These are phyloP conservation scores for Willowsia nigromaculata DNA, from an alignment of 2,888 invertebrate genomes.

Conservation along the genomic window DNA sequence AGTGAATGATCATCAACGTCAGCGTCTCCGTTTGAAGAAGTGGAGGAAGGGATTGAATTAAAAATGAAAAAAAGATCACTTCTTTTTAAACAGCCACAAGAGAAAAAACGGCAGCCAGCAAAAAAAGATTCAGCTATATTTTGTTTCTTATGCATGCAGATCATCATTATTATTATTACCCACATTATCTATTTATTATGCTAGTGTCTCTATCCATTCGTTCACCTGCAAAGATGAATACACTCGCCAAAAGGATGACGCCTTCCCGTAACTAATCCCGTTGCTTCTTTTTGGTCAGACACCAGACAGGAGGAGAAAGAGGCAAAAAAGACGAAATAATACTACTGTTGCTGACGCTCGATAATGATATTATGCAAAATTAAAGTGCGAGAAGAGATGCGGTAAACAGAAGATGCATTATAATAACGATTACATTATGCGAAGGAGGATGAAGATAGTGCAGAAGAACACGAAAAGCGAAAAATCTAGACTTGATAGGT, in stretches of 20 bases:
- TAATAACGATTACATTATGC: slow-evolving; percentile 48
- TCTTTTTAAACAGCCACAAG: not conserved
- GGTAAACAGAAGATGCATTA: not conserved
- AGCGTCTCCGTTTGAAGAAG: not conserved
- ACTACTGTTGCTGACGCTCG: not conserved
- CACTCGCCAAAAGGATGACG: slow-evolving; percentile 23
- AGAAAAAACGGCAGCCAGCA: not conserved
- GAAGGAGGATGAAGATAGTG: slow-evolving; percentile 8
- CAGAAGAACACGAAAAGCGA: slow-evolving; percentile 12
- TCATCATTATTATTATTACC: slow-evolving; percentile 44
- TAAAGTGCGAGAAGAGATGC: slow-evolving; percentile 25
- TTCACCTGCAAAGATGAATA: slow-evolving; percentile 23
- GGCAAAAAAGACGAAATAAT: not conserved
- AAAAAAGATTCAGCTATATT: not conserved
- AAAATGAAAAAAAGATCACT: not conserved
- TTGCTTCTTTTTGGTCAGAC: slow-evolving; percentile 39
- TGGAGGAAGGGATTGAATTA: not conserved
- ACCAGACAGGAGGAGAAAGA: slow-evolving; percentile 39
- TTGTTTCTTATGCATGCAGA: slow-evolving; percentile 20
- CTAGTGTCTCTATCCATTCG: slow-evolving; percentile 4
- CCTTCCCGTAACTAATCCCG: slow-evolving; percentile 70
- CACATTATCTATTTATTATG: slow-evolving; percentile 45
- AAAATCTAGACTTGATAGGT: slow-evolving; percentile 47
- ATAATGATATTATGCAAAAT: slow-evolving; percentile 32
- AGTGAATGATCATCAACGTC: slow-evolving; percentile 13